Percentiles rank a stretch among this genome's conserved stretches.
Evolutionary conservation across 2,888 invertebrate genomes (phyloP).

Genomic region (Heteromurus nitidus): DNA sequence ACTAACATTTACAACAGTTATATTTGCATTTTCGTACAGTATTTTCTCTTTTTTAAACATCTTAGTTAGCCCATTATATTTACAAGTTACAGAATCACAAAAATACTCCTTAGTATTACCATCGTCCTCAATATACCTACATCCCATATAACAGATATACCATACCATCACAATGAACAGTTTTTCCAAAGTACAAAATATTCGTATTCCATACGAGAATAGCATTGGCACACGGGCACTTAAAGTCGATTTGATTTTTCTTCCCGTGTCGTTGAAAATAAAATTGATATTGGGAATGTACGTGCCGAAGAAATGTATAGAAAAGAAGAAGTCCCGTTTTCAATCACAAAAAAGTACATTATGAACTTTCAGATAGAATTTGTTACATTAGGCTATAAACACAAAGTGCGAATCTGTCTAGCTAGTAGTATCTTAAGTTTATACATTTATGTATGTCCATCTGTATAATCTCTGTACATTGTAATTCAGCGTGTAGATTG

Average conservation of each 20-base stretch:
- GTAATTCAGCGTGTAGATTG: slow-evolving; percentile 57
- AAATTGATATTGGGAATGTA: neutral
- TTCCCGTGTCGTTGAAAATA: neutral
- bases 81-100: too few relatives aligned
- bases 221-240: neutral
- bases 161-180: neutral
- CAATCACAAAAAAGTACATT: neutral
- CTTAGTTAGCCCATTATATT: too few relatives aligned
- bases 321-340: neutral
- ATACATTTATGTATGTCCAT: neutral
- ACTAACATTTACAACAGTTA: neutral
- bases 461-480: slow-evolving; percentile 20
- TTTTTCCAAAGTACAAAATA: too few relatives aligned
- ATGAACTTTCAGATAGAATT: neutral
- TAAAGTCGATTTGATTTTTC: neutral
- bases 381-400: neutral
- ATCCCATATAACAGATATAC: neutral
- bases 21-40: neutral
- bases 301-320: neutral
- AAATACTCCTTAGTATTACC: neutral
- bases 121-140: neutral
- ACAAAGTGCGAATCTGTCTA: neutral
- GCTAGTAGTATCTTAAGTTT: neutral
- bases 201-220: neutral
- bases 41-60: slow-evolving; percentile 4